phyloP scores from a whole-genome alignment of 2,888 invertebrate genomes.

The Labia minor region DNA sequence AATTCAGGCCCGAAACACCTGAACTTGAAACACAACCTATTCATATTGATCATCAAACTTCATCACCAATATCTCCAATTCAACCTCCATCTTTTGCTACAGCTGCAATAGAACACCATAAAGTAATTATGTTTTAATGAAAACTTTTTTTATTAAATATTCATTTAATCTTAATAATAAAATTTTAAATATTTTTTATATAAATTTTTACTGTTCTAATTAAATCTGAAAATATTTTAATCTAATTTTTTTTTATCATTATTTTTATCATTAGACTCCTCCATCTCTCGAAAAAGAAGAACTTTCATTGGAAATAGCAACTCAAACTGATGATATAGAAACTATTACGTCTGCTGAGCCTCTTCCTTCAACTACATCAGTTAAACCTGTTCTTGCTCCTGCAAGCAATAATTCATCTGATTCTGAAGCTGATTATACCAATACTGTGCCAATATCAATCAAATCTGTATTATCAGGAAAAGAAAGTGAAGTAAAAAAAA shows the following conservation, averaged over 20 bases:
- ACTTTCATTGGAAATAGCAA: not conserved
- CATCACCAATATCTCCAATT: not conserved
- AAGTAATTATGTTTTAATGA: not conserved
- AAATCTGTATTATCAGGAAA: not conserved
- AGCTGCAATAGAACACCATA: not conserved
- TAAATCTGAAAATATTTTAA: no score
- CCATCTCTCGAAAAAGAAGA: not conserved
- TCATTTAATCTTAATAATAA: no score
- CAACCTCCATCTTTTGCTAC: not conserved
- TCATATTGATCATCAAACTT: not conserved
- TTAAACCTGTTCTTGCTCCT: conserved; percentile 31
- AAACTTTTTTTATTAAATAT: no score
- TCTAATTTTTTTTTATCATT: no score
- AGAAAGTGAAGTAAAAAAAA: conserved; percentile 17
- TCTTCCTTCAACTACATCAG: conserved; percentile 23
- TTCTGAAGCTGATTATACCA: conserved; percentile 52
- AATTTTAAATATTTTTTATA: no score
- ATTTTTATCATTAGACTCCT: not conserved
- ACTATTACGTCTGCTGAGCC: not conserved
- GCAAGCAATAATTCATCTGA: conserved; percentile 46
- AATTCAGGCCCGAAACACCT: not conserved
- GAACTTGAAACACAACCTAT: not conserved
- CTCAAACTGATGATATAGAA: not conserved
- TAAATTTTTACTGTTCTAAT: no score
- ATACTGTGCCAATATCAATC: conserved; percentile 2